Evolutionary conservation across 2,888 invertebrate species (phyloP), one percentile per base, ranked within the genome.

Genomic region (Branchipolynoe longqiensis): DNA sequence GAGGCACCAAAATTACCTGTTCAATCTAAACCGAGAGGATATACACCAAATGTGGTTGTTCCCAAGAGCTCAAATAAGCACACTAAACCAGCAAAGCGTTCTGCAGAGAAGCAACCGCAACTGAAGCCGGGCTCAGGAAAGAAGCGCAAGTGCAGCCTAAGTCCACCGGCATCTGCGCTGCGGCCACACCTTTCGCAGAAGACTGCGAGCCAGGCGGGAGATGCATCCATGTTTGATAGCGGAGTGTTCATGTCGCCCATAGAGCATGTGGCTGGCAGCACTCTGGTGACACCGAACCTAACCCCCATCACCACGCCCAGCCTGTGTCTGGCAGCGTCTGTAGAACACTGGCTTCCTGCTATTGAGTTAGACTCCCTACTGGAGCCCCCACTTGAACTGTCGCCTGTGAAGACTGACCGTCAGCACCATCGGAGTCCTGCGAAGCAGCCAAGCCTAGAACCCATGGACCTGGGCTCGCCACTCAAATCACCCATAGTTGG

Each of bases 171-270:
- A n/a, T n/a, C n/a, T n/a, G n/a, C n/a, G n/a, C n/a, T n/a, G n/a
- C n/a, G n/a, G n/a, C n/a, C n/a, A n/a, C n/a, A n/a, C n/a, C 18
- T 18, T 58, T 4, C n/a, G n/a, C 22, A 58, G n/a, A 58, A 58
- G 48, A 48, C 48, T 58, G 36, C 14, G 36, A 69, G 38, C 25
- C 69, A 62, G 3, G 18, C 18, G 36, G 33, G 22, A 14, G 38
- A 69, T 12, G 12, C 38, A 18, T 78, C 78, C 0, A 48, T 78
- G 54, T 48, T 78, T 12, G 78, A 78, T 18, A 78, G 78, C n/a
- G 78, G 78, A 4, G 78, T 78, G 12, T 78, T 78, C 28, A 25
- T 78, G 78, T 78, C 78, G 22, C 78, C 78, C 1, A 78, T 78
- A 12, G 78, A 78, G 31, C 41, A 28, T 6, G 41, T 78, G 14